Evolutionary conservation across 2,888 invertebrate genomes (phyloP), one percentile per base, ranked within the genome.

Genomic region (Lasioglossum figueresi): DNA sequence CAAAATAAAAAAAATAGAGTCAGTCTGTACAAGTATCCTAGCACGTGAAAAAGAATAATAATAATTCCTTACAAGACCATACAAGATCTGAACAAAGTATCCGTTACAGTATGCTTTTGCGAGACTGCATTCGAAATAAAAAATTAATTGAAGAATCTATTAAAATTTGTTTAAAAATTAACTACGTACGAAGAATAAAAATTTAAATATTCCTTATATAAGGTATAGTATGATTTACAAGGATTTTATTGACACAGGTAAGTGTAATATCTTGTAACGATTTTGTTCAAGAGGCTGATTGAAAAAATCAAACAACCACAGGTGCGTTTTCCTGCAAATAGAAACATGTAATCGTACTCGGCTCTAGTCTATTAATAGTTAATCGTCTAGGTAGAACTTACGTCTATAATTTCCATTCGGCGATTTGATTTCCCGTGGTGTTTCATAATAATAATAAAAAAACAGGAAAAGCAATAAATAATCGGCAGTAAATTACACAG

Each of bases 341-440:
- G 48, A 6, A 63, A 63, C 43, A 48, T n/a, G 71, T 31, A 77
- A 80, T 80, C 68, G 31, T 59, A 40, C 43, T 43, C 43, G 40
- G 76, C 23, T 52, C 16, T 52, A 10, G 31, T 27, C 74, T 71
- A 63, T 70, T 70, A 45, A 73, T 74, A 68, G 34, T n/a, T 75
- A 31, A 83, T 75, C 40, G 34, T 45, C 40, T 40, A 34, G 10
- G 31, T 27, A 68, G n/a, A 56, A 4, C 14, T 37, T n/a, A 43
- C 56, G 34, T 31, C 59, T 43, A 40, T 76, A 80, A 84, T 78
- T 74, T 76, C 40, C 63, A 68, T 40, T 76, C 71, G 45, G 71
- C 37, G 48, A 52, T 31, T 78, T 45, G n/a, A 66, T 45, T 75
- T 74, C 56, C 71, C 59, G 19, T 5, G 23, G 16, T n/a, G 45